Base-by-base conservation (phyloP, 2,888 invertebrate species). In the Acanthosoma haemorrhoidale region DNA sequence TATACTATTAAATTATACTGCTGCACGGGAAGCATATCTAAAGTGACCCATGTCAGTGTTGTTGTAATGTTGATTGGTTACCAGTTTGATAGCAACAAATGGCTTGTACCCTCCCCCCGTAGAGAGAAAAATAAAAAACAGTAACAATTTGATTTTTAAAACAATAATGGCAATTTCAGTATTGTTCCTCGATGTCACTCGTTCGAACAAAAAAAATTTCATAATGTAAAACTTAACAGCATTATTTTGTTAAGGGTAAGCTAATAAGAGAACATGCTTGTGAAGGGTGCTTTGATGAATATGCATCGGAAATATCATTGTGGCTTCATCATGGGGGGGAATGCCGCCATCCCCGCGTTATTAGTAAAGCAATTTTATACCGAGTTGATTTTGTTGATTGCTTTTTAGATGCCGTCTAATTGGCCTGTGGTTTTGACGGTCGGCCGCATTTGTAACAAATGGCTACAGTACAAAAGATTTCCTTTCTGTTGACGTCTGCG, bases 311-410 rank as follows among this genome's bases (percentile, higher is more conserved):
- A 63, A 63, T 63, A 41, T 63, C 63, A 63, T 61, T 29, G 59
- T 3, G 21, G 59, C 59, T 59, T 34, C 59, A 59, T 59, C 32
- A 59, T 34, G 59, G 29, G 29, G 36, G 5, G 29, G 59, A 59
- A 51, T 51, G 51, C 25, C 25, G 59, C 16, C 59, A 31, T 34
- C 38, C 38, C 61, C 38, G 38, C n/a, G 64, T 64, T 64, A 64
- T 64, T 64, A 41, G 39, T 64, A 64, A 64, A 64, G 36, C 64
- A 64, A 64, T 64, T 64, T 64, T 64, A 64, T 64, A 64, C 64
- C 31, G 38, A 64, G 64, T 64, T 64, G 64, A 64, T 39, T 64
- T 64, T 64, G 64, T 39, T 36, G 38, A 64, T 64, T 64, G 64
- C 64, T 64, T 64, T 64, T 41, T 16, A 64, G 64, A 64, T 64